Evolutionary conservation across 2,888 invertebrate species (phyloP).

Genomic region (Melikaiella ostensackeni): DNA sequence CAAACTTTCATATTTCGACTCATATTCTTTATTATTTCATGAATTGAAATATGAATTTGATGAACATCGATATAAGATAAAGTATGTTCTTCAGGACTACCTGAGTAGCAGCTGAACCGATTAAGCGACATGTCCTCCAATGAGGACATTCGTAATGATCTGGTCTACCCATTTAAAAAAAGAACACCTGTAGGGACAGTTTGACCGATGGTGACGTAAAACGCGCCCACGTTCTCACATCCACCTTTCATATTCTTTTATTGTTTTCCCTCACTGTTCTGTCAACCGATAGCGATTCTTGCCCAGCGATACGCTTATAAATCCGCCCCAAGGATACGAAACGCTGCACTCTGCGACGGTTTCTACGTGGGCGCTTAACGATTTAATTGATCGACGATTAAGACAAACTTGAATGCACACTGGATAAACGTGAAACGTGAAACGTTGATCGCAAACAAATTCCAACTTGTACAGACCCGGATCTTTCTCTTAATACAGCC

Average conservation of each 20-base stretch:
- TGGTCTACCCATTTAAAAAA: slow-evolving; percentile 39
- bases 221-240: slow-evolving; percentile 34
- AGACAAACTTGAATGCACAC: slow-evolving; percentile 30
- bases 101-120: slow-evolving; percentile 53
- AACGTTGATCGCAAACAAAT: slow-evolving; percentile 23
- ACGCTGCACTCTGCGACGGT: slow-evolving; percentile 7
- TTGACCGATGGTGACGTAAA: slow-evolving; percentile 39
- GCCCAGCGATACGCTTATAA: slow-evolving; percentile 41
- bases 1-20: too few relatives aligned
- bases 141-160: slow-evolving; percentile 41
- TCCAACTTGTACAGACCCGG: neutral
- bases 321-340: slow-evolving; percentile 41
- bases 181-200: slow-evolving; percentile 36
- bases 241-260: slow-evolving; percentile 38
- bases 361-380: slow-evolving; percentile 40
- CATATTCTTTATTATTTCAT: too few relatives aligned
- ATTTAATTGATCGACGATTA: slow-evolving; percentile 42
- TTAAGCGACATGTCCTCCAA: slow-evolving; percentile 14
- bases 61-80: neutral
- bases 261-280: slow-evolving; percentile 37
- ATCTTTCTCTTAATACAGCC: slow-evolving; percentile 14
- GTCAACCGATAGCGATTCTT: slow-evolving; percentile 40
- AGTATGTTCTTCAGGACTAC: slow-evolving; percentile 54
- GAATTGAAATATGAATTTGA: slow-evolving; percentile 10
- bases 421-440: slow-evolving; percentile 18